Base-by-base conservation (phyloP, 2,113 vertebrate genomes). In the Erpornis zantholeuca region DNA sequence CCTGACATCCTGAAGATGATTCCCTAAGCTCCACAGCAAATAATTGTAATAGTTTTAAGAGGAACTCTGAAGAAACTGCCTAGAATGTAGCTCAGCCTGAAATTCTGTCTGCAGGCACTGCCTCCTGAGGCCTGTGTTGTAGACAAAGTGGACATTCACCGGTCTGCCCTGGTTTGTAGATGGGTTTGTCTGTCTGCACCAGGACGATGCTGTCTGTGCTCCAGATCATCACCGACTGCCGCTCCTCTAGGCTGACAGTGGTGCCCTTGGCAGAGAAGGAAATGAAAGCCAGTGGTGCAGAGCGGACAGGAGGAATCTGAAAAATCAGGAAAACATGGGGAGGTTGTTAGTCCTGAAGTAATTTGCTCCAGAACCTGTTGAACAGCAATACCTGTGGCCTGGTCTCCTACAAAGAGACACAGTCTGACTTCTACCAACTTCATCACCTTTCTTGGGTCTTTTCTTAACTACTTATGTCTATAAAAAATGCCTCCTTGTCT, bases 81-180 rank as follows among this genome's bases (percentile, higher is more conserved):
- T 47, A 56, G n/a, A 11, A 31, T 65, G 27, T 42, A 47, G 31
- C 36, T 70, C 21, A 85, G 23, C 33, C 68, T 81, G 68, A 31
- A 61, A 45, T 45, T 79, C 28, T 52, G 1, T 14, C 56, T 56
- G 50, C 77, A 73, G 47, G 59, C 70, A 73, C 18, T 45, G 8
- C 9, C 75, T 72, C 21, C 36, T 65, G n/a, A 72, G 22, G 27
- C 7, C 16, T 9, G 19, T 2, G 5, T 33, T 38, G 25, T 8
- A 29, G 57, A 69, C 33, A 35, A 53, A 76, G 47, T 4, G 42
- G 19, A 31, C 76, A 85, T 68, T 88, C 76, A 97, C 97, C 96
- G 7, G 15, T 94, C 60, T 98, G 94, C 63, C 94, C 96, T 53
- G 97, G 91, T 73, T 94, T 97, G 94, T 98, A 98, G 68, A 93